Conservation (phyloP, 2,113 vertebrate species). For the Pelobates fuscus region DNA sequence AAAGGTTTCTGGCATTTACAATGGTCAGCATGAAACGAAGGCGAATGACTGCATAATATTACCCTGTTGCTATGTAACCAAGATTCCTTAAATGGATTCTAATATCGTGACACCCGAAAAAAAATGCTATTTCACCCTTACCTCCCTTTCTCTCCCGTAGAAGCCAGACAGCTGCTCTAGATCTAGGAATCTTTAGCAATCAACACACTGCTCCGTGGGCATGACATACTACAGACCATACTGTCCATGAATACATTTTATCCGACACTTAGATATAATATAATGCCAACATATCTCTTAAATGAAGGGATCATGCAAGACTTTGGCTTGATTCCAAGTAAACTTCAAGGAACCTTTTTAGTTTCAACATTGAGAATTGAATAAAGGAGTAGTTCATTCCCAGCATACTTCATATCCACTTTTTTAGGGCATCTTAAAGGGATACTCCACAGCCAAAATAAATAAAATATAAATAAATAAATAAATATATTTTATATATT, state of each 20-base stretch:
- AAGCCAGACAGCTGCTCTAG: constrained; percentile 8
- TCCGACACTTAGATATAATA: constrained; percentile 22
- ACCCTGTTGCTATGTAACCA: constrained; percentile 41
- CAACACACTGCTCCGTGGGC: background rate
- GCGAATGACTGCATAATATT: constrained; percentile 28
- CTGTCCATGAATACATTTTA: constrained; percentile 14
- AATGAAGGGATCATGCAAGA: no score
- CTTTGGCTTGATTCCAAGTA: background rate
- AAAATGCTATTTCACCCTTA: constrained; percentile 24
- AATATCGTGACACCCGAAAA: constrained; percentile 39
- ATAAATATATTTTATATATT: no score
- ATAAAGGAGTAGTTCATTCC: no score
- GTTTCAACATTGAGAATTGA: no score
- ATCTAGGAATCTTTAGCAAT: constrained; percentile 26
- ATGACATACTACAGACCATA: constrained; percentile 9
- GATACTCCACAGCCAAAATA: no score
- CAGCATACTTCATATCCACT: no score
- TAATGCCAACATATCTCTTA: background rate
- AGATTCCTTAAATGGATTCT: constrained; percentile 39
- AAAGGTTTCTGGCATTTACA: background rate
- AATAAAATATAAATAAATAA: no score
- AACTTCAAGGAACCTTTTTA: no score
- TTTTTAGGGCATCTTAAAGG: no score
- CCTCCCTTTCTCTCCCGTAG: background rate
- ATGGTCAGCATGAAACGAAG: constrained; percentile 4